These are phyloP conservation scores for Pachypanchax playfairii DNA, from an alignment of 2,113 vertebrate genomes.

Conservation along the genomic window DNA sequence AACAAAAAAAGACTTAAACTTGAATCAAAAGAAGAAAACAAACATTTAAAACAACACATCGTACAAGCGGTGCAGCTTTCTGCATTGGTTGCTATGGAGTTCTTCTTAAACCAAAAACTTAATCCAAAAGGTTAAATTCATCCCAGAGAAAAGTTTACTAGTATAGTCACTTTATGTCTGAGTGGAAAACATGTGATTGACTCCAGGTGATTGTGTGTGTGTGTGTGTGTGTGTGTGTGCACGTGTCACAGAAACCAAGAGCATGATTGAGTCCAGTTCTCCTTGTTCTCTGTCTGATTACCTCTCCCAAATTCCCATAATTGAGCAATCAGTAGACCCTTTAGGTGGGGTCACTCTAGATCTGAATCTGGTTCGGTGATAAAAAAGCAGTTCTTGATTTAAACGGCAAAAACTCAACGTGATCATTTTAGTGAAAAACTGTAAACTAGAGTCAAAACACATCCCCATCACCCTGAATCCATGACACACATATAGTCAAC, in stretches of 20 bases:
- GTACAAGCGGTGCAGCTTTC: background rate
- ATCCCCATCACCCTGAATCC: background rate
- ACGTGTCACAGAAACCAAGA: conserved; percentile 4
- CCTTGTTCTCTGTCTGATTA: conserved; percentile 47
- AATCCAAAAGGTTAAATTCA: conserved; percentile 3
- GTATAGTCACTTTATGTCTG: conserved; percentile 40
- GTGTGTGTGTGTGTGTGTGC: conserved; percentile 19
- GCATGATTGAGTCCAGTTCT: conserved; percentile 54
- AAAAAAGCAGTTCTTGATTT: conserved; percentile 32
- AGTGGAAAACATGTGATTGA: conserved; percentile 42
- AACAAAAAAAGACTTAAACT: background rate
- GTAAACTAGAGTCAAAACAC: background rate
- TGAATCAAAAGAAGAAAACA: background rate
- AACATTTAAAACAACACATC: background rate
- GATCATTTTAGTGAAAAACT: background rate
- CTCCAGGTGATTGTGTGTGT: conserved; percentile 47
- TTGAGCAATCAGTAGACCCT: conserved; percentile 68
- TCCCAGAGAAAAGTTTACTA: conserved; percentile 19
- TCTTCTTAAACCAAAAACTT: background rate
- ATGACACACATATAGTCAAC: conserved; percentile 6
- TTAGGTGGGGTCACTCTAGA: conserved; percentile 45
- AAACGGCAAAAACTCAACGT: background rate
- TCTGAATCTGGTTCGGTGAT: conserved; percentile 44
- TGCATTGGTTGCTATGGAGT: background rate
- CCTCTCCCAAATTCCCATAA: conserved; percentile 63